Conservation (phyloP, 2,113 vertebrate species). For the Etheostoma spectabile region DNA sequence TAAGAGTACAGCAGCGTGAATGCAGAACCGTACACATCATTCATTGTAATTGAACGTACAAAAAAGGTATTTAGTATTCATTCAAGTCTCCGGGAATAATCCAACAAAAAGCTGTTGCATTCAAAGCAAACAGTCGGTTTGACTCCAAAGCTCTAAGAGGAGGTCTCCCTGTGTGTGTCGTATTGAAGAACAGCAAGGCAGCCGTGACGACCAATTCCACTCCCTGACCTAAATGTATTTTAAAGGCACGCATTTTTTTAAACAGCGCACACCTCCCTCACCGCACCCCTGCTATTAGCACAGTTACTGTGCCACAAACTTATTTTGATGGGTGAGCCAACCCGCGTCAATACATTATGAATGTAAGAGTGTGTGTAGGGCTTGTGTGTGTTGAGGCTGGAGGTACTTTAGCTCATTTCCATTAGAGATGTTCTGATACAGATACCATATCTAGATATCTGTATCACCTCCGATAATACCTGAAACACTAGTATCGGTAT, state of each 20-base stretch:
- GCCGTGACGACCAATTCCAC: conserved; percentile 47
- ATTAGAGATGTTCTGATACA: neutral
- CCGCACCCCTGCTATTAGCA: conserved; percentile 54
- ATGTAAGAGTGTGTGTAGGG: neutral
- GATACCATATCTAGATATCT: too few relatives aligned
- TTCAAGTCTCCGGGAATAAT: conserved; percentile 42
- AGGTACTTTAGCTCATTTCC: conserved; percentile 25
- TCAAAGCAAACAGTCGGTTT: conserved; percentile 51
- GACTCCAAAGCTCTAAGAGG: conserved; percentile 46
- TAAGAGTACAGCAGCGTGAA: conserved; percentile 13
- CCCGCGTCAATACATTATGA: conserved; percentile 8
- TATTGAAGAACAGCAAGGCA: conserved; percentile 51
- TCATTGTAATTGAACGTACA: conserved; percentile 13
- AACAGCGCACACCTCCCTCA: conserved; percentile 28
- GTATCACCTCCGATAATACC: too few relatives aligned
- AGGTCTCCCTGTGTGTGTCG: conserved; percentile 33
- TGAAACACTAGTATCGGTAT: too few relatives aligned
- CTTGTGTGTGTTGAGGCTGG: conserved; percentile 7
- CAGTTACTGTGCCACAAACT: conserved; percentile 34
- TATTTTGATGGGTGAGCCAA: conserved; percentile 26
- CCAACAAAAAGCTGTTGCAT: conserved; percentile 45
- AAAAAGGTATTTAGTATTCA: conserved; percentile 39
- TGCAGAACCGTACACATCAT: conserved; percentile 18
- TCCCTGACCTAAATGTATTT: conserved; percentile 51
- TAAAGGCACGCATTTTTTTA: conserved; percentile 53